phyloP scores from a whole-genome alignment of 2,797 vertebrate species.

The Scolopax rusticola region DNA sequence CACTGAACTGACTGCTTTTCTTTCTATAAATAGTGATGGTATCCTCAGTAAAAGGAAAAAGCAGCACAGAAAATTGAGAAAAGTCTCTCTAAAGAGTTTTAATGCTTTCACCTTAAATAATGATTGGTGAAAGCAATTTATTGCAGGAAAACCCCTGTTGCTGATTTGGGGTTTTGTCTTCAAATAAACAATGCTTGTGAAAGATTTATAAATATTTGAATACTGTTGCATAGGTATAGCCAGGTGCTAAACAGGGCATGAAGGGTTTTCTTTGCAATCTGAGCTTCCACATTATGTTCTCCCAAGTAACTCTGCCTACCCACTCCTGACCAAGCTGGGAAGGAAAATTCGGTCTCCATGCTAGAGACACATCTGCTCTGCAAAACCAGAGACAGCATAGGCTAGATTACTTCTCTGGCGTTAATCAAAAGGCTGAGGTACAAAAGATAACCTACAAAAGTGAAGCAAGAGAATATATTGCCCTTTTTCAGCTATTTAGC shows the following conservation, averaged over 20 bases:
- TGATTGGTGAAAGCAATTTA: neutral
- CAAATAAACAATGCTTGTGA: constrained; percentile 4
- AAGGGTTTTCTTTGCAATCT: neutral
- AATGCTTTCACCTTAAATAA: neutral
- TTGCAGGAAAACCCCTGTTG: neutral
- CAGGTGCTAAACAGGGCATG: neutral
- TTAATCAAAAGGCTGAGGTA: neutral
- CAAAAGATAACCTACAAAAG: neutral
- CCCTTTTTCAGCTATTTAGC: neutral
- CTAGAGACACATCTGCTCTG: neutral
- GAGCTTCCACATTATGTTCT: neutral
- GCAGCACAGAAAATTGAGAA: neutral
- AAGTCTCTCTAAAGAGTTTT: neutral
- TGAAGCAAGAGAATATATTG: neutral
- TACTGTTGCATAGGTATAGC: neutral
- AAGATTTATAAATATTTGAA: neutral
- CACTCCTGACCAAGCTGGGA: neutral
- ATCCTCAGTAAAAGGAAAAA: neutral
- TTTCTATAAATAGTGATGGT: neutral
- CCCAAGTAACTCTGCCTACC: neutral
- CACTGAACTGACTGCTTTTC: neutral
- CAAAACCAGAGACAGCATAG: neutral
- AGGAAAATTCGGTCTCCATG: neutral
- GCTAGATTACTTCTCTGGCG: neutral
- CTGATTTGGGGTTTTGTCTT: constrained; percentile 20